phyloP scores from a whole-genome alignment of 2,113 vertebrate genomes.

The Propithecus coquereli region DNA sequence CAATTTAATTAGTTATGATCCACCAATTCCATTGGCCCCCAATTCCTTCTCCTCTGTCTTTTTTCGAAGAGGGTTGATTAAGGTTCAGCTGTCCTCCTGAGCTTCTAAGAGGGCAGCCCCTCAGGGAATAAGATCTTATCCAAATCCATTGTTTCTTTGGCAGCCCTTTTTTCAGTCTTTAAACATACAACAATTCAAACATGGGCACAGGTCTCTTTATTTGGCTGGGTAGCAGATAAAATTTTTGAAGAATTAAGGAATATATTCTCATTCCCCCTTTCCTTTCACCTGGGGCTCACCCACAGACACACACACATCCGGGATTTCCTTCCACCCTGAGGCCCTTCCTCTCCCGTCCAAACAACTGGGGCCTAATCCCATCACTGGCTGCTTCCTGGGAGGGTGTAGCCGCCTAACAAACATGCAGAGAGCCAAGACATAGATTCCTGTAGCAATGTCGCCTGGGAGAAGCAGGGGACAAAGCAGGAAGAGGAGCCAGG shows the following conservation, averaged over 20 bases:
- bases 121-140: neutral
- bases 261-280: neutral
- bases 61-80: neutral
- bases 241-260: neutral
- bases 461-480: neutral
- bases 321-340: neutral
- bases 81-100: neutral
- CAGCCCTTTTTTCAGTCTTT: neutral
- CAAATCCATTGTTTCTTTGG: neutral
- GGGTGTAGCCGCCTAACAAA: neutral
- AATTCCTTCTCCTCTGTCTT: neutral
- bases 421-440: neutral
- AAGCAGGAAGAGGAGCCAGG: neutral
- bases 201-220: neutral
- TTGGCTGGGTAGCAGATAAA: neutral
- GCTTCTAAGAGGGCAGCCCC: neutral
- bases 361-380: neutral
- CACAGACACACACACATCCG: neutral
- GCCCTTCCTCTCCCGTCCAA: conserved; percentile 24
- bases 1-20: neutral
- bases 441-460: neutral
- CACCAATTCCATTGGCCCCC: neutral
- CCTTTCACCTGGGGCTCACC: neutral
- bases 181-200: neutral
- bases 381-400: neutral